Conservation (phyloP, 1,140 invertebrate genomes). For the Mactra quadrangularis region DNA sequence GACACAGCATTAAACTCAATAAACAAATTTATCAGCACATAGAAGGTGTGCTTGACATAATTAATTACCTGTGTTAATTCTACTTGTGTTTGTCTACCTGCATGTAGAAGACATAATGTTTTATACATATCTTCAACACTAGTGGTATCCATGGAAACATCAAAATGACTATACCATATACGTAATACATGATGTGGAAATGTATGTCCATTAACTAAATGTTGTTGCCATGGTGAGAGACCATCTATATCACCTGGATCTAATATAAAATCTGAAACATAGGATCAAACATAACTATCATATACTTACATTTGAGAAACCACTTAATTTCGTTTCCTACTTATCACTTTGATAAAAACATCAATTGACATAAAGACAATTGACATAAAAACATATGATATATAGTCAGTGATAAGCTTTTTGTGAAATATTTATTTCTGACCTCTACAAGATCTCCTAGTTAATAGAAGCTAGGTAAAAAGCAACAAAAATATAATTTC, state of each 20-base stretch:
- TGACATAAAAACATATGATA: too few species aligned
- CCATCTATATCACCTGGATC: slow-evolving; percentile 76
- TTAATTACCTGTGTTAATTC: slow-evolving; percentile 72
- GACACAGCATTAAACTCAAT: too few species aligned
- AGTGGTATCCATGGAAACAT: slow-evolving; percentile 74
- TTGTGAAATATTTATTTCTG: too few species aligned
- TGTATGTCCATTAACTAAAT: slow-evolving; percentile 72
- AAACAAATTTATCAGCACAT: too few species aligned
- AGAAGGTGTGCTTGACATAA: neutral
- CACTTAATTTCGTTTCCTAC: too few species aligned
- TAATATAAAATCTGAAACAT: slow-evolving; percentile 80
- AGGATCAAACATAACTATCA: too few species aligned
- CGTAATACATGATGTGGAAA: slow-evolving; percentile 78
- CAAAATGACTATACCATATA: slow-evolving; percentile 71
- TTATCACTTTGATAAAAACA: neutral
- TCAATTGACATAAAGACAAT: too few species aligned
- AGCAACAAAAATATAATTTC: too few species aligned
- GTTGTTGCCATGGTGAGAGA: slow-evolving; percentile 77
- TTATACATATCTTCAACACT: slow-evolving; percentile 76
- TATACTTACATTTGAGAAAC: too few species aligned
- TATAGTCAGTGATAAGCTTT: too few species aligned
- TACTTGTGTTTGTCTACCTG: slow-evolving; percentile 85
- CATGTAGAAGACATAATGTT: slow-evolving; percentile 97
- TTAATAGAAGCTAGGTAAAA: too few species aligned
- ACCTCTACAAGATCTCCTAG: too few species aligned